Conservation (phyloP, 2,113 vertebrate genomes). For the Pedetes capensis region DNA sequence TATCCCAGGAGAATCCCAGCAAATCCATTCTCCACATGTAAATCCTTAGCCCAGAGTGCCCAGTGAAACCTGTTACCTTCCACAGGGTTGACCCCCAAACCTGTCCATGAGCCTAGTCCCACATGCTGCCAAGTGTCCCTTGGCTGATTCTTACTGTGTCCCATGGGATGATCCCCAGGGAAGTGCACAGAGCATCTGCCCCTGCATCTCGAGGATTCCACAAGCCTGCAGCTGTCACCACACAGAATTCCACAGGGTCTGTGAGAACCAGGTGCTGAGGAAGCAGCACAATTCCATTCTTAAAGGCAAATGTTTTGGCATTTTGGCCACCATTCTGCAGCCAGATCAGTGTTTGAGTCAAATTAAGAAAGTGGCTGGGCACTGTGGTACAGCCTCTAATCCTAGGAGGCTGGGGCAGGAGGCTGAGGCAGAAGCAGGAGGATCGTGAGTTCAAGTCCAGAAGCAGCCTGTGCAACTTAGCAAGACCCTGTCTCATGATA, state of each 20-base stretch:
- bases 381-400: too few relatives aligned
- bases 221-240: slow-evolving; percentile 62
- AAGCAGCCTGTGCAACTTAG: too few relatives aligned
- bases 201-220: slow-evolving; percentile 69
- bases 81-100: not conserved
- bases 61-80: slow-evolving; percentile 52
- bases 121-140: not conserved
- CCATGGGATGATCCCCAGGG: slow-evolving; percentile 47
- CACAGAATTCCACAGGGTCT: slow-evolving; percentile 68
- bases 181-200: slow-evolving; percentile 34
- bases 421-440: too few relatives aligned
- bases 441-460: too few relatives aligned
- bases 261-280: slow-evolving; percentile 64
- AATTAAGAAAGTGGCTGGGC: slow-evolving; percentile 1
- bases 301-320: slow-evolving; percentile 26
- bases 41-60: slow-evolving; percentile 41
- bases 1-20: not conserved
- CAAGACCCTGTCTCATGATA: too few relatives aligned
- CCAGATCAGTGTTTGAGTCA: not conserved
- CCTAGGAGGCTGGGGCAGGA: too few relatives aligned
- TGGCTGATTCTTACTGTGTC: slow-evolving; percentile 45
- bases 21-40: slow-evolving; percentile 30
- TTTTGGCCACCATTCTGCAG: too few relatives aligned
- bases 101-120: not conserved
- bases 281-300: slow-evolving; percentile 44